Evolutionary conservation across 1,140 invertebrate genomes (phyloP), one percentile per base, ranked within the genome.

Genomic region (Papilio dardanus): DNA sequence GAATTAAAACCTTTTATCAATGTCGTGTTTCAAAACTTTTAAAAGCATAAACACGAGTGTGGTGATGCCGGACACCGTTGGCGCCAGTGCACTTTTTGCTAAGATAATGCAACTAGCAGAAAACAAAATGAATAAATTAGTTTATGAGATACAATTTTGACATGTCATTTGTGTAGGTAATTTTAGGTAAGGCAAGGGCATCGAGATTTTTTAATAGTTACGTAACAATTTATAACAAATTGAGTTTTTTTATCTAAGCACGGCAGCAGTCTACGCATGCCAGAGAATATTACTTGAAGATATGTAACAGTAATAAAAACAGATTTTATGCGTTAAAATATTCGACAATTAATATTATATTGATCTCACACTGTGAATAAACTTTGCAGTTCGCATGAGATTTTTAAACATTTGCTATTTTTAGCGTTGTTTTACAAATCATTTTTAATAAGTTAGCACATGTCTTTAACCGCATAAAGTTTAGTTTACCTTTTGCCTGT

Each of bases 81-180:
- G 88, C 87, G 88, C 88, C 88, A 86, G 84, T 82, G 78, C 76
- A 67, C 84, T 87, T 88, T 87, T 88, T 87, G 80, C 75, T 77
- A 68, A 81, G 79, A 84, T 81, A 71, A 50, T 30, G 28, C 19
- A 21, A 37, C n/a, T 42, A 37, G 19, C 35, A 54, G 21, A 67
- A 81, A 73, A 76, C 74, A 79, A 37, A 62, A 42, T 54, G 75
- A 35, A n/a, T n/a, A 16, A 37, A 65, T 35, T 65, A 76, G 75
- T 8, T 58, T 28, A 58, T 30, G 54, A 58, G 10, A 58, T 30
- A 58, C 54, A 54, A 54, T 24, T 58, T 50, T 50, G n/a, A 28
- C 54, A 28, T 28, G 21, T 58, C 24, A 14, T 3, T 54, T 7
- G 37, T 14, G 10, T 50, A 19, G 7, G n/a, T 46, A 46, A 4